Evolutionary conservation across 2,113 vertebrate genomes (phyloP).

Genomic region (Conger conger): DNA sequence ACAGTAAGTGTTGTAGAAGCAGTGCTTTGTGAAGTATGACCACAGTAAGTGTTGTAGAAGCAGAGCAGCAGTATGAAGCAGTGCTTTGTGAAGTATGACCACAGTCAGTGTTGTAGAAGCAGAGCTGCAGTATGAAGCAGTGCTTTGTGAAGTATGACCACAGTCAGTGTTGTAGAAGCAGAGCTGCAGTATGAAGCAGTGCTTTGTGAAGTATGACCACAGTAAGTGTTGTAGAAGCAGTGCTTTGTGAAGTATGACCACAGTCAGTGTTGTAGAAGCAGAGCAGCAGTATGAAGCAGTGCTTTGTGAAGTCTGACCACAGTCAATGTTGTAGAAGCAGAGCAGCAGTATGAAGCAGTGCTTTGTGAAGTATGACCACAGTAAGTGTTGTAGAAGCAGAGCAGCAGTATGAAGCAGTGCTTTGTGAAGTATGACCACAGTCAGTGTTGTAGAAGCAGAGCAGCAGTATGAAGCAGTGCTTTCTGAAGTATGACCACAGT

Average conservation of each 20-base stretch:
- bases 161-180: not conserved
- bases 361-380: constrained; percentile 16
- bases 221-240: no score
- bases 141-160: constrained; percentile 20
- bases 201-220: no score
- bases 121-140: no score
- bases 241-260: constrained; percentile 20
- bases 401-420: no score
- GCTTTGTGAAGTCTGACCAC: constrained; percentile 17
- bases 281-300: no score
- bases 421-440: constrained; percentile 16
- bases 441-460: not conserved
- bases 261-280: not conserved
- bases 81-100: constrained; percentile 20
- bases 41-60: not conserved
- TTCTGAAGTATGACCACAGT: constrained; percentile 12
- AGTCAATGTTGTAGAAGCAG: not conserved
- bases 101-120: not conserved
- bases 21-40: constrained; percentile 20
- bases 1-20: no score
- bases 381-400: not conserved
- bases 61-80: no score
- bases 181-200: no score
- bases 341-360: no score
- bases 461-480: no score